Evolutionary conservation across 1,140 invertebrate genomes (phyloP).

Genomic region (Ceratitis capitata): DNA sequence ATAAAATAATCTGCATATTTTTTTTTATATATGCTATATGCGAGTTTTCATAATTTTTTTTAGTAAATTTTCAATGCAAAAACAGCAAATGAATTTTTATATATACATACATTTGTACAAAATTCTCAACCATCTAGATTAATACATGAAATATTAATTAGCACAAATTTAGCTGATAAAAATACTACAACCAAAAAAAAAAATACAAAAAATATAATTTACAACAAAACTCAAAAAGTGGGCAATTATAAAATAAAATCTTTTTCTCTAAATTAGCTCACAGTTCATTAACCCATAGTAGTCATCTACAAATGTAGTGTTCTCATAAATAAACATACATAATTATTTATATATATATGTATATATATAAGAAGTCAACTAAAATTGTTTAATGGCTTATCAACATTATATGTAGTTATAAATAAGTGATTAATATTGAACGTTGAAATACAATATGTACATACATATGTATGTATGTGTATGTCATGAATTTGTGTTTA

Average conservation of each 20-base stretch:
- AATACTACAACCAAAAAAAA: too few species aligned
- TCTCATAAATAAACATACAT: too few species aligned
- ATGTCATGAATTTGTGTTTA: neutral
- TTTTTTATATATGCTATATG: too few species aligned
- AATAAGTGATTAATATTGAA: neutral
- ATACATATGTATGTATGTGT: neutral
- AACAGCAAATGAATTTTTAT: too few species aligned
- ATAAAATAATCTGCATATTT: neutral
- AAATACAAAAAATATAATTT: too few species aligned
- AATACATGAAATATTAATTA: too few species aligned
- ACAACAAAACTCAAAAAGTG: too few species aligned
- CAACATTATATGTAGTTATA: neutral
- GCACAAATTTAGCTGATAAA: neutral
- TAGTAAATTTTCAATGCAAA: too few species aligned
- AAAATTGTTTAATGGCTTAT: neutral
- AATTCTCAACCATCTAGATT: too few species aligned
- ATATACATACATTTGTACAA: too few species aligned
- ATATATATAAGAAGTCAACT: neutral
- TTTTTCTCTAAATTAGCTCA: neutral
- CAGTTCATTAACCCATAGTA: neutral
- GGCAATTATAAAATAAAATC: too few species aligned
- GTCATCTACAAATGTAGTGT: neutral
- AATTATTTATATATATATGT: neutral
- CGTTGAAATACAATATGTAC: neutral
- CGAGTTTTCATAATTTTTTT: too few species aligned